Evolutionary conservation across 2,888 invertebrate genomes (phyloP), one percentile per base, ranked within the genome.

Genomic region (Ctena decussata): DNA sequence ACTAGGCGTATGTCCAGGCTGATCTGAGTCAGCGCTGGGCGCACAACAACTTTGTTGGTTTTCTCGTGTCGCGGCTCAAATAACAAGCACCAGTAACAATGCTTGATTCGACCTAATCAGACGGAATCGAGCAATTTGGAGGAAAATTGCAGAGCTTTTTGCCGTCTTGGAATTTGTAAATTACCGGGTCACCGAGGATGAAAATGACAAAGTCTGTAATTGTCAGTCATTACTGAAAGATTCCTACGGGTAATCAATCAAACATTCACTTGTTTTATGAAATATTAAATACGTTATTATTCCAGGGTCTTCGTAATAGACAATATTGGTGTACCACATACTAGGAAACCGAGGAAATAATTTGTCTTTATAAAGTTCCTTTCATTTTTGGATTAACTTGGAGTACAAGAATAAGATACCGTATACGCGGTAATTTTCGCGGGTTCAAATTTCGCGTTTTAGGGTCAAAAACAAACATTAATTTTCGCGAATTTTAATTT

Each of bases 141-240:
- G 35, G 65, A 30, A 65, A 65, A 65, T 65, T 65, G 65, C 65
- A 65, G 65, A 65, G 65, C 27, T 8, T 18, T 65, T 21, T 18
- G 8, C 30, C 65, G 65, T 65, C 65, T 65, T 65, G 65, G 65
- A 65, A 65, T 65, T 65, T 65, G 65, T 35, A 65, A 65, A 65
- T 65, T 65, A 21, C 65, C 32, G 65, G 65, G 65, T 35, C 65
- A 65, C 32, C 65, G 32, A 18, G 12, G 65, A 30, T n/a, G 21
- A 35, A 65, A 65, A 65, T 65, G 65, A 65, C 65, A 21, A 65
- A 65, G 65, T 35, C 65, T 35, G 65, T 65, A 65, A 65, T 65
- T 65, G 35, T 65, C 18, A 18, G 65, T 65, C 32, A 65, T 65
- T 65, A 65, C 65, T 35, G 21, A 65, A 21, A 65, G 35, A 65